These are phyloP conservation scores for Diadumene lineata DNA, from an alignment of 92 coral and sea anemone genomes.

Conservation along the genomic window DNA sequence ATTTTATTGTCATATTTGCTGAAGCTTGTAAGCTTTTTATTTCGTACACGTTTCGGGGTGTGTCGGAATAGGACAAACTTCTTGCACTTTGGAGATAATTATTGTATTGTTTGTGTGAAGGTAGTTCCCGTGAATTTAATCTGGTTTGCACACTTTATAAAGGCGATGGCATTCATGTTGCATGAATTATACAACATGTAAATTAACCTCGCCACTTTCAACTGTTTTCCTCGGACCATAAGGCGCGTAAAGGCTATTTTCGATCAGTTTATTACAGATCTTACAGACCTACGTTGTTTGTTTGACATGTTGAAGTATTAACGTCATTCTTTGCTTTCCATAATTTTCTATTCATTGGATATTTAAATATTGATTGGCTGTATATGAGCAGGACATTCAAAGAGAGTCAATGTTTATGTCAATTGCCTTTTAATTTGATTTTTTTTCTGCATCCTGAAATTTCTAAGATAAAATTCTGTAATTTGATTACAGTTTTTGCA, in stretches of 20 bases:
- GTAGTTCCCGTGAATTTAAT: constrained; percentile 1
- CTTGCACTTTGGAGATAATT: not conserved
- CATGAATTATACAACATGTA: too few species aligned
- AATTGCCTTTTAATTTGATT: too few species aligned
- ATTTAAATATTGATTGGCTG: not conserved
- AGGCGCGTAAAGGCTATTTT: not conserved
- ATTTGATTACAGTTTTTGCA: too few species aligned
- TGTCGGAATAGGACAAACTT: not conserved
- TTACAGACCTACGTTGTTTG: not conserved
- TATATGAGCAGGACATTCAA: not conserved
- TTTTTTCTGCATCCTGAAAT: too few species aligned
- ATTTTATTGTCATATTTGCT: not conserved
- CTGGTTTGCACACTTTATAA: not conserved
- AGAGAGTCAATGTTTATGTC: too few species aligned
- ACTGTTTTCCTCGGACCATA: not conserved
- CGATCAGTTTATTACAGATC: not conserved
- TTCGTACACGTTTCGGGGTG: not conserved
- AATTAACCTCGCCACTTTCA: not conserved
- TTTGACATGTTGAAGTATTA: not conserved
- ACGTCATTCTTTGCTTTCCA: not conserved
- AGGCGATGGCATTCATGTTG: not conserved
- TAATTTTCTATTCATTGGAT: not conserved
- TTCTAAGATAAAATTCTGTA: too few species aligned
- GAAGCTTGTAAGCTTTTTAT: not conserved
- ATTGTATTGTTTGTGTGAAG: not conserved